A percentile compares a stretch with the other conserved stretches of the same genome.
phyloP scores from a whole-genome alignment of 2,113 vertebrate species.

The Rhinoderma darwinii region DNA sequence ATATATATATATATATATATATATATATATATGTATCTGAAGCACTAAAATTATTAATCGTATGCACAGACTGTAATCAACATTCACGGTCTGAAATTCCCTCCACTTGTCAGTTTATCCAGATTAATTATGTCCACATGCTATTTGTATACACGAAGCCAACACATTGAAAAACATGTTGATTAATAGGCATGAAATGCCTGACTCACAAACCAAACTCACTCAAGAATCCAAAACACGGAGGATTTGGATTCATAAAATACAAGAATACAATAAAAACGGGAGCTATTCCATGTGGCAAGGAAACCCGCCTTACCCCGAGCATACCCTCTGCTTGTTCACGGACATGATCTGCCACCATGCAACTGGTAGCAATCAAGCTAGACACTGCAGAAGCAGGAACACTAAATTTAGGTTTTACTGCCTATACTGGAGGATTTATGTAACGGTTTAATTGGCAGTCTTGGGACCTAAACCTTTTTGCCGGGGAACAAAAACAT shows the following conservation, averaged over 20 bases:
- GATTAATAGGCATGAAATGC: conserved; percentile 46
- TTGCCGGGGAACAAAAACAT: conserved; percentile 72
- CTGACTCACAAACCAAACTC: conserved; percentile 25
- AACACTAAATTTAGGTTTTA: conserved; percentile 88
- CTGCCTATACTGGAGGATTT: conserved; percentile 83
- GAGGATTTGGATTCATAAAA: neutral
- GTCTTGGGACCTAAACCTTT: conserved; percentile 73
- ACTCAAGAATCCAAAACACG: neutral
- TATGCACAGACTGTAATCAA: neutral
- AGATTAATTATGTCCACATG: conserved; percentile 46
- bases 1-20: no score
- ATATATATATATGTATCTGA: neutral
- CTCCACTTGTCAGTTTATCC: conserved; percentile 15
- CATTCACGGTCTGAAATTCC: neutral
- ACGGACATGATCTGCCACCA: conserved; percentile 66
- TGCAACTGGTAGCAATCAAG: conserved; percentile 76
- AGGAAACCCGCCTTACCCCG: conserved; percentile 61
- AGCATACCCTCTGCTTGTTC: conserved; percentile 58
- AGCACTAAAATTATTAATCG: neutral
- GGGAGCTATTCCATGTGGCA: conserved; percentile 47
- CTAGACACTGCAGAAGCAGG: conserved; percentile 68
- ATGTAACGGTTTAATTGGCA: conserved; percentile 82
- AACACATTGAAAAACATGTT: conserved; percentile 24
- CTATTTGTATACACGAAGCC: conserved; percentile 22
- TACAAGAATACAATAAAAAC: conserved; percentile 14